Evolutionary conservation across 2,888 invertebrate species (phyloP).

Genomic region (Mellilla xanthometata): DNA sequence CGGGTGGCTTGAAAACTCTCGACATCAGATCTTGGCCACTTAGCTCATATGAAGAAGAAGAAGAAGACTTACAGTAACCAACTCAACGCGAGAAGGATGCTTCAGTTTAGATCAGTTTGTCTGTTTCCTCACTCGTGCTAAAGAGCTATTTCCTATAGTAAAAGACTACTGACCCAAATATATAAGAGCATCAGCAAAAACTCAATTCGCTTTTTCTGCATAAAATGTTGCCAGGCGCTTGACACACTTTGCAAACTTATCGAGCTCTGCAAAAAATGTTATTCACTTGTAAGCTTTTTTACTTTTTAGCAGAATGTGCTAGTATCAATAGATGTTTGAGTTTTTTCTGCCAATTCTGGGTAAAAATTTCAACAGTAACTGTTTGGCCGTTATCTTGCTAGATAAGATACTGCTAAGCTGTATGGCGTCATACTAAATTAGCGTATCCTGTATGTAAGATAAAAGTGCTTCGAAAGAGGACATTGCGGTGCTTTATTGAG

Average conservation of each 20-base stretch:
- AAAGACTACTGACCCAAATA: conserved; percentile 18
- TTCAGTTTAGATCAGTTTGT: conserved; percentile 14
- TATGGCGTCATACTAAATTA: conserved; percentile 46
- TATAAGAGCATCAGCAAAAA: conserved; percentile 17
- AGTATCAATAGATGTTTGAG: not conserved
- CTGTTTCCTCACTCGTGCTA: conserved; percentile 17
- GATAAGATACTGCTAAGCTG: conserved; percentile 63
- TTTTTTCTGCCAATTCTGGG: conserved; percentile 6
- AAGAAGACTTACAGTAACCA: not conserved
- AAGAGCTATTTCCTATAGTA: conserved; percentile 12
- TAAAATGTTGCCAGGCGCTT: conserved; percentile 21
- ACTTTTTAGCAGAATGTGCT: conserved; percentile 17
- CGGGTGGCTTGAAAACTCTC: too few relatives aligned
- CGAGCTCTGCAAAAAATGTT: conserved; percentile 16
- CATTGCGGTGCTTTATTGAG: not conserved
- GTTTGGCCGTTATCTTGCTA: conserved; percentile 51
- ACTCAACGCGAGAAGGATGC: conserved; percentile 11
- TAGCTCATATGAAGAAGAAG: too few relatives aligned
- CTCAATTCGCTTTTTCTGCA: conserved; percentile 26
- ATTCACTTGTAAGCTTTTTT: conserved; percentile 17
- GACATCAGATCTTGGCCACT: too few relatives aligned
- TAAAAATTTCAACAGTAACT: too few relatives aligned
- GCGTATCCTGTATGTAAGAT: conserved; percentile 38
- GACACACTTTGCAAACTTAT: conserved; percentile 32
- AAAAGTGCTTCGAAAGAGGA: conserved; percentile 1